A percentile compares a stretch with the other conserved stretches of the same genome.
phyloP scores from a whole-genome alignment of 2,888 invertebrate genomes.

The Meteorus colon region DNA sequence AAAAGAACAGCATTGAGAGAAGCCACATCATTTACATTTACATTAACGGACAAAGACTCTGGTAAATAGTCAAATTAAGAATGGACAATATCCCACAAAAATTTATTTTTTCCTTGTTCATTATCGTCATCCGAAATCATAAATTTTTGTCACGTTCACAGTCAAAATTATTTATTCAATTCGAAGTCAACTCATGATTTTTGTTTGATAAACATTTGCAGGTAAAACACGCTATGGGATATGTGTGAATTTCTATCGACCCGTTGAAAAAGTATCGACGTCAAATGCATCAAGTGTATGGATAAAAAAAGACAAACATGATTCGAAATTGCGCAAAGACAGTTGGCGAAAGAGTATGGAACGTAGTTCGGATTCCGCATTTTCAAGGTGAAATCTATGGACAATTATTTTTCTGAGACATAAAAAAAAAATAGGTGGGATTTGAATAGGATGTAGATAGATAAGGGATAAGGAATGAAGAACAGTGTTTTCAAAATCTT shows the following conservation, averaged over 20 bases:
- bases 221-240: conserved; percentile 95
- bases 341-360: conserved; percentile 95
- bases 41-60: conserved; percentile 98
- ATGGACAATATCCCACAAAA: neutral
- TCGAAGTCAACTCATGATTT: neutral
- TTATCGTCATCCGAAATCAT: no score
- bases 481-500: neutral
- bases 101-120: no score
- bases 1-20: conserved; percentile 89
- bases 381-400: conserved; percentile 84
- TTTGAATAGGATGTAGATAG: no score
- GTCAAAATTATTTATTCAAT: neutral
- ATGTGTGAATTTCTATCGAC: conserved; percentile 98
- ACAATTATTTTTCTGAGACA: neutral
- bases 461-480: no score
- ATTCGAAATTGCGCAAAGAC: conserved; percentile 83
- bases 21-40: conserved; percentile 97
- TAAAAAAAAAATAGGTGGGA: no score
- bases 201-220: conserved; percentile 60
- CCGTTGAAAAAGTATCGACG: conserved; percentile 82
- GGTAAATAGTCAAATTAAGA: conserved; percentile 75
- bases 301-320: conserved; percentile 74
- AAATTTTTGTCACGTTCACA: neutral
- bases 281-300: conserved; percentile 64
- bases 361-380: conserved; percentile 93